A percentile compares a stretch with the other conserved stretches of the same genome.
These are phyloP conservation scores for Dynastes maya DNA, from an alignment of 2,888 invertebrate genomes.

Conservation along the genomic window DNA sequence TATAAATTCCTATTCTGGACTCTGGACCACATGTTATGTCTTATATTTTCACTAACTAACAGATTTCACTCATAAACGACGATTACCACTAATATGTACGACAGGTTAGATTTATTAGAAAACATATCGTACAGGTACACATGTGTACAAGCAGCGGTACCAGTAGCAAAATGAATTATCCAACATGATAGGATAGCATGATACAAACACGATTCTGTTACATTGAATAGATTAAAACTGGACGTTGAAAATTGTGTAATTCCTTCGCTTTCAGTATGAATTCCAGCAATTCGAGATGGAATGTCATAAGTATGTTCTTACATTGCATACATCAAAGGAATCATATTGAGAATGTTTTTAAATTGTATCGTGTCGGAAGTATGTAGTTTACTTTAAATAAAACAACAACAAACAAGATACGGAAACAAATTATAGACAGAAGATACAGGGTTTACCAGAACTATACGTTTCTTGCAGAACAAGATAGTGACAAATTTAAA, in stretches of 20 bases:
- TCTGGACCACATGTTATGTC: slow-evolving; percentile 35
- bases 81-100: not conserved
- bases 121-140: not conserved
- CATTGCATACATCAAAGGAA: too few species aligned
- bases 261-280: not conserved
- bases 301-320: not conserved
- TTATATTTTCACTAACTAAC: slow-evolving; percentile 26
- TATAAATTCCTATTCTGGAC: slow-evolving; percentile 44
- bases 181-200: too few species aligned
- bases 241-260: slow-evolving; percentile 9
- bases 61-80: slow-evolving; percentile 37
- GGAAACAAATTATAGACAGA: too few species aligned
- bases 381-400: too few species aligned
- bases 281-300: too few species aligned
- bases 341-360: too few species aligned
- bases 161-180: too few species aligned
- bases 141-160: not conserved
- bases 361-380: too few species aligned
- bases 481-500: too few species aligned
- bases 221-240: slow-evolving; percentile 8
- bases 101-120: slow-evolving; percentile 16
- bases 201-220: not conserved
- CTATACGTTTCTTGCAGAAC: too few species aligned
- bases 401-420: too few species aligned
- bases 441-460: too few species aligned